These are phyloP conservation scores for Dipus sagitta DNA, from an alignment of 2,797 vertebrate genomes.

Conservation along the genomic window DNA sequence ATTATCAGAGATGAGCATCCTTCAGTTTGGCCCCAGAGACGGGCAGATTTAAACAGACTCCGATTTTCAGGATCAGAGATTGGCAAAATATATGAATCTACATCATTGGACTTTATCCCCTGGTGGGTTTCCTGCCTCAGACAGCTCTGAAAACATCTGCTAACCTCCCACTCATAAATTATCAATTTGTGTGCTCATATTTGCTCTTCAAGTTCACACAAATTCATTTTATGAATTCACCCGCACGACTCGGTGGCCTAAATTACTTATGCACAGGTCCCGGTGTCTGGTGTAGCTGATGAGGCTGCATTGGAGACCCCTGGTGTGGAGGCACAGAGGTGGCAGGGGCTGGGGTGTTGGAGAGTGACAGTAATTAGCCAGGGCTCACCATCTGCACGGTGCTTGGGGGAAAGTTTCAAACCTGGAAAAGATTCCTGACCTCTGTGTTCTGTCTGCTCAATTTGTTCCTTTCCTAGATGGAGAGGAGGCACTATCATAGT, in stretches of 20 bases:
- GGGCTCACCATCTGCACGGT: neutral
- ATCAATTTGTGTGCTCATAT: constrained; percentile 29
- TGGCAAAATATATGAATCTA: neutral
- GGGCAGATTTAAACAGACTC: neutral
- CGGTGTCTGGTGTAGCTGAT: neutral
- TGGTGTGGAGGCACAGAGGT: fast-evolving
- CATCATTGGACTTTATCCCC: neutral
- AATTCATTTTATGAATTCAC: constrained; percentile 64
- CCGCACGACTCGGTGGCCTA: constrained; percentile 28
- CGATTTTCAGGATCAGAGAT: neutral
- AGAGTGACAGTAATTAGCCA: neutral
- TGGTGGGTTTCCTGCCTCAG: neutral
- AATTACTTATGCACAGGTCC: constrained; percentile 30
- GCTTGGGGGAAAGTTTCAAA: constrained; percentile 24
- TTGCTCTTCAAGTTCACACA: constrained; percentile 58
- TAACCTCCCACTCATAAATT: constrained; percentile 36
- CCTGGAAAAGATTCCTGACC: constrained; percentile 21
- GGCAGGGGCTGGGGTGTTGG: neutral
- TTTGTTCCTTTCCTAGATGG: neutral
- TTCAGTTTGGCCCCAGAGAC: neutral
- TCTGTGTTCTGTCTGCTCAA: neutral
- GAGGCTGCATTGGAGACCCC: neutral
- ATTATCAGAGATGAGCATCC: neutral
- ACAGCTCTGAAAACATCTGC: constrained; percentile 61
- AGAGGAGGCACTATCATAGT: constrained; percentile 9